Evolutionary conservation across 2,888 invertebrate species (phyloP).

Genomic region (Cheiracanthium punctorium): DNA sequence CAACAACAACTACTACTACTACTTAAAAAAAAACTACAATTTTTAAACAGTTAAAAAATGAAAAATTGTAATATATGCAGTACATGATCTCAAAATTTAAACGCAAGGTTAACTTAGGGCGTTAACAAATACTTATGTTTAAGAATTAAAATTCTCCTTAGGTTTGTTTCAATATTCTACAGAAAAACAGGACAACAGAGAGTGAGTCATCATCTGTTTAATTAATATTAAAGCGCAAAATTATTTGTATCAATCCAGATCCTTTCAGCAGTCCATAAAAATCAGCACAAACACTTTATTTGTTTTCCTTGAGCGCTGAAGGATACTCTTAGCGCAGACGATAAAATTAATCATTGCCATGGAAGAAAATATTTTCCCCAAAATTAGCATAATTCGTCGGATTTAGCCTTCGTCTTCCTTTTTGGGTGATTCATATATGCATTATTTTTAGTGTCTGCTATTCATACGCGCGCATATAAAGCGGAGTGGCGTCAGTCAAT

Average conservation of each 20-base stretch:
- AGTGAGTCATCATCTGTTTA: neutral
- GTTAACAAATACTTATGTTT: too few relatives aligned
- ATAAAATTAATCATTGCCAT: conserved; percentile 1
- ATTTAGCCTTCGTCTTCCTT: neutral
- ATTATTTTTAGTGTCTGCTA: neutral
- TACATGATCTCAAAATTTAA: too few relatives aligned
- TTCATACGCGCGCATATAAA: neutral
- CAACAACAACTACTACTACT: too few relatives aligned
- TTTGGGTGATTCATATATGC: neutral
- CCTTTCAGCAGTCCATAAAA: neutral
- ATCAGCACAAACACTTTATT: neutral
- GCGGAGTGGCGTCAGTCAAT: neutral
- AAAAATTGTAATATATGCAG: too few relatives aligned
- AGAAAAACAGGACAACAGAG: neutral
- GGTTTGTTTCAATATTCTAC: too few relatives aligned
- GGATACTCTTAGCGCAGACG: neutral
- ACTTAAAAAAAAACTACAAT: too few relatives aligned
- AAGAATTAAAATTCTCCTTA: too few relatives aligned
- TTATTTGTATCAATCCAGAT: neutral
- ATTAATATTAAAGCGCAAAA: neutral
- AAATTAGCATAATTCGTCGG: neutral
- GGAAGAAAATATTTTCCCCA: neutral
- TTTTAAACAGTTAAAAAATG: too few relatives aligned
- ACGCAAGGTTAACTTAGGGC: too few relatives aligned
- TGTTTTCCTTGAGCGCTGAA: neutral